Base-by-base conservation (phyloP, 1,140 invertebrate genomes). In the Eriosoma lanigerum region DNA sequence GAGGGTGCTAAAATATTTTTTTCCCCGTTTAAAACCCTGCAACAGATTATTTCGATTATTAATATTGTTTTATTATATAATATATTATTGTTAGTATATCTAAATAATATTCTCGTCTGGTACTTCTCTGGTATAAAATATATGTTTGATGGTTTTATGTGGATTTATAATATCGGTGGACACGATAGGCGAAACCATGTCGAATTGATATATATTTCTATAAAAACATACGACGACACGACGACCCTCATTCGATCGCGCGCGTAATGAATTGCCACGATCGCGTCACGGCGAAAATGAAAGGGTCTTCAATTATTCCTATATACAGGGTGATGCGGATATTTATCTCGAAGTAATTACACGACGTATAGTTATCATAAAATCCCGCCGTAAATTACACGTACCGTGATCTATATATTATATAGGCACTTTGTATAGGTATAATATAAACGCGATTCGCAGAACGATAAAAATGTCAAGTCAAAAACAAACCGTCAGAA, bases 301-400 rank as follows among this genome's bases (percentile, higher is more conserved):
- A n/a, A 70, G 66, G 46, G 66, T 46, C 24, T 50, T 48, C 66
- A 70, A 70, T 70, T 70, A 70, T n/a, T n/a, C n/a, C n/a, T n/a
- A n/a, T n/a, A n/a, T n/a, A n/a, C n/a, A n/a, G 66, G 66, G 66
- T n/a, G n/a, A n/a, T 70, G 66, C 46, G 66, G 66, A 50, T 70
- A n/a, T n/a, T 70, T 70, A 50, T 70, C 46, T 70, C 66, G 24
- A 50, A 44, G 44, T 46, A 70, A 70, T 70, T 70, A 70, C 66
- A 48, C 21, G 19, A 17, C 29, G 29, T n/a, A n/a, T n/a, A n/a
- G n/a, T n/a, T n/a, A n/a, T n/a, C n/a, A n/a, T n/a, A n/a, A 38
- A 38, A 8, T 38, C 32, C 32, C 32, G 32, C 8, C 32, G 32
- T 38, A n/a, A n/a, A n/a, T n/a, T n/a, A n/a, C n/a, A n/a, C n/a